A percentile compares a stretch with the other conserved stretches of the same genome.
Conservation (phyloP, 2,113 vertebrate species). For the Rhodinocichla rosea region DNA sequence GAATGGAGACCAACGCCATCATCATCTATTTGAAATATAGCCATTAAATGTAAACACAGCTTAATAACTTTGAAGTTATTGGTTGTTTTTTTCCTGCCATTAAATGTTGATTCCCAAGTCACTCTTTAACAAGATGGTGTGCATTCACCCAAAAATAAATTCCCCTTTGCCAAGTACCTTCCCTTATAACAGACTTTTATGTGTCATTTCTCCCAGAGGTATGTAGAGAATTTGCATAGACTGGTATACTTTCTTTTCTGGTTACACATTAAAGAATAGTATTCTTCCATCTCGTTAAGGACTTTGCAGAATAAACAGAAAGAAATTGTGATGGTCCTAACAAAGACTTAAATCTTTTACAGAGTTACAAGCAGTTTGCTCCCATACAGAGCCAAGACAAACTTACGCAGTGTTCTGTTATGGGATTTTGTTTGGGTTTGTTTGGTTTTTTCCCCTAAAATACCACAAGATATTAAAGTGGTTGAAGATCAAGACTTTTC, state of each 20-base stretch:
- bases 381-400: background rate
- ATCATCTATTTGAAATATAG: background rate
- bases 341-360: background rate
- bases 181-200: background rate
- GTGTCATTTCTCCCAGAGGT: background rate
- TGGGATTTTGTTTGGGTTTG: background rate
- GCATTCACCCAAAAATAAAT: background rate
- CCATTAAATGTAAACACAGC: rapidly evolving
- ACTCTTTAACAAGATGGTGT: background rate
- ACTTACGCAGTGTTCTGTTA: background rate
- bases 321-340: background rate
- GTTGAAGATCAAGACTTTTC: background rate
- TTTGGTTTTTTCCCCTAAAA: background rate
- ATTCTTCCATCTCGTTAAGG: background rate
- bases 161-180: background rate
- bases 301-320: background rate
- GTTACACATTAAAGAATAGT: background rate
- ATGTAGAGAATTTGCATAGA: background rate
- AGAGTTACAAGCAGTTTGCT: background rate
- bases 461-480: background rate
- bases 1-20: background rate
- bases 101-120: background rate
- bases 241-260: background rate
- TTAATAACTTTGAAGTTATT: background rate
- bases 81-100: rapidly evolving